Evolutionary conservation across 2,888 invertebrate genomes (phyloP).

Genomic region (Augiades crinisus): DNA sequence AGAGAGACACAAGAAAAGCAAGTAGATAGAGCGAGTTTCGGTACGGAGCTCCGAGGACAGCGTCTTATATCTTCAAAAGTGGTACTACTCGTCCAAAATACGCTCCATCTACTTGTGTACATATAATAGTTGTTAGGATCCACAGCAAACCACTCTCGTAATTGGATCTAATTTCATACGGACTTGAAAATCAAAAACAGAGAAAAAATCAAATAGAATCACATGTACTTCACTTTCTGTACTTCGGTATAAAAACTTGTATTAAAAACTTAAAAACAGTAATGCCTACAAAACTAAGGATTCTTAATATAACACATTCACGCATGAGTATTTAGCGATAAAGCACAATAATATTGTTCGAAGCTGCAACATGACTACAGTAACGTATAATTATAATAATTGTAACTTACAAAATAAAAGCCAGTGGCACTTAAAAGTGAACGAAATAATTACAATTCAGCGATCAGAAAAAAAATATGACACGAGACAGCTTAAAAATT

Average conservation of each 20-base stretch:
- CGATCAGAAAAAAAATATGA: conserved; percentile 65
- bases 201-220: conserved; percentile 62
- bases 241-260: conserved; percentile 73
- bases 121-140: conserved; percentile 28
- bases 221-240: conserved; percentile 76
- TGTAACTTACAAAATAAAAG: conserved; percentile 56
- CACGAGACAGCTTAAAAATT: conserved; percentile 66
- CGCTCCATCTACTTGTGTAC: conserved; percentile 45
- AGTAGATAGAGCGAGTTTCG: conserved; percentile 37
- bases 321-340: conserved; percentile 80
- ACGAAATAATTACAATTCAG: conserved; percentile 55
- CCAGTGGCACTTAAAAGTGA: conserved; percentile 74
- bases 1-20: conserved; percentile 30
- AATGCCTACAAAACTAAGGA: conserved; percentile 59
- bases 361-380: conserved; percentile 77
- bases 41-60: background rate
- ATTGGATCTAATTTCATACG: conserved; percentile 5
- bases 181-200: conserved; percentile 40
- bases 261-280: conserved; percentile 53
- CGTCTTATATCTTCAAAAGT: background rate
- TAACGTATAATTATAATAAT: conserved; percentile 53
- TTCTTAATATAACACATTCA: conserved; percentile 71
- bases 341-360: conserved; percentile 76
- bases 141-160: background rate
- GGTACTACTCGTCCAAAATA: conserved; percentile 40